Base-by-base conservation (phyloP, 2,888 invertebrate species). In the Entomobrya proxima region DNA sequence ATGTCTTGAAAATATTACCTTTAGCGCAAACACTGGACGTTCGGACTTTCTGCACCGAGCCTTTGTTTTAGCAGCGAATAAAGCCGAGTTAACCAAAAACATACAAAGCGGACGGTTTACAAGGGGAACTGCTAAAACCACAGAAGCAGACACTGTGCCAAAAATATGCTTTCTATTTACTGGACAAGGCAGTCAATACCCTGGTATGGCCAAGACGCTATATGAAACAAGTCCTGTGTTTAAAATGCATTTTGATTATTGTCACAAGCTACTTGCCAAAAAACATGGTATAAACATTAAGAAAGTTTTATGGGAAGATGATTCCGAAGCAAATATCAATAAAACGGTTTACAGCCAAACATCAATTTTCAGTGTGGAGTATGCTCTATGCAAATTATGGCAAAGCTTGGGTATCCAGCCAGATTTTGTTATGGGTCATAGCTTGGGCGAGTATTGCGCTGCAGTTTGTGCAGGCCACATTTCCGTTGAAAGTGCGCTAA, bases 101-200 rank as follows among this genome's bases (percentile, higher is more conserved):
- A 13, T 3, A 13, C 11, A 4, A 3, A 47, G 47, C 47, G 13
- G 13, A 47, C 11, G n/a, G n/a, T 47, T 3, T 47, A n/a, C 15
- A 47, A 13, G 47, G 47, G n/a, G n/a, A n/a, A n/a, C n/a, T n/a
- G n/a, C n/a, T n/a, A n/a, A n/a, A n/a, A n/a, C n/a, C n/a, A n/a
- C n/a, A n/a, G n/a, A n/a, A n/a, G 44, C 9, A 11, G 9, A 44
- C 9, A n/a, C 21, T n/a, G n/a, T n/a, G n/a, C 11, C n/a, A 0
- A 67, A 50, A 4, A 35, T 81, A 7, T 81, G 80, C 30, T 86
- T 86, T 21, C 55, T 86, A 0, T 86, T 86, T 47, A 78, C 86
- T 15, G 86, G 86, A 4, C 86, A 86, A 30, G 83, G 83, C n/a
- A 47, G 47, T 15, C 47, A 47, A n/a, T 47, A 9, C n/a, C 13